These are phyloP conservation scores for Sebastes dallii DNA, from an alignment of 2,797 vertebrate species.

Conservation along the genomic window DNA sequence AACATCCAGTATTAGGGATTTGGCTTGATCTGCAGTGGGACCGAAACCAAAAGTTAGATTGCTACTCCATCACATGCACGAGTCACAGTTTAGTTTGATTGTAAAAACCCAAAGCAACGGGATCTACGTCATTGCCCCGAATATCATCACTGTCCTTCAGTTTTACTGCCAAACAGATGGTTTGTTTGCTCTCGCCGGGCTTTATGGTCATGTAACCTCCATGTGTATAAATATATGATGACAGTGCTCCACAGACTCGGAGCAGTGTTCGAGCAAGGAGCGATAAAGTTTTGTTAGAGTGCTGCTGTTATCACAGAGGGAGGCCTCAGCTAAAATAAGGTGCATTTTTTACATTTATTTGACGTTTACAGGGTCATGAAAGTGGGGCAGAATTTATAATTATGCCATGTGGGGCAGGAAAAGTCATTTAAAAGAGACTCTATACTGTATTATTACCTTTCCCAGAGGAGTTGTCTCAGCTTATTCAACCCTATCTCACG, in stretches of 20 bases:
- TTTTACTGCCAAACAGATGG: constrained; percentile 45
- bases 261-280: constrained; percentile 4
- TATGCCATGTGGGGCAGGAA: constrained; percentile 17
- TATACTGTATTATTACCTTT: background rate
- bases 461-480: background rate
- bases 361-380: constrained; percentile 54
- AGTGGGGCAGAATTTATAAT: constrained; percentile 37
- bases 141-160: constrained; percentile 23
- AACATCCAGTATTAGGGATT: constrained; percentile 31
- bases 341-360: constrained; percentile 38
- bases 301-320: constrained; percentile 47
- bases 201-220: constrained; percentile 29
- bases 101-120: background rate
- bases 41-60: constrained; percentile 14
- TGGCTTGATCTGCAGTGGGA: constrained; percentile 29
- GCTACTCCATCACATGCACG: background rate
- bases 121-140: background rate
- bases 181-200: constrained; percentile 37
- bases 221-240: constrained; percentile 32
- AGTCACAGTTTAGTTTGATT: background rate
- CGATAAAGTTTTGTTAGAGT: constrained; percentile 19
- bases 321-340: constrained; percentile 21
- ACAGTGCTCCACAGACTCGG: constrained; percentile 14
- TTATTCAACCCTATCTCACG: no score
- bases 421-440: background rate